These are phyloP conservation scores for Petrocephalus schoutedeni DNA, from an alignment of 2,797 vertebrate genomes.

Conservation along the genomic window DNA sequence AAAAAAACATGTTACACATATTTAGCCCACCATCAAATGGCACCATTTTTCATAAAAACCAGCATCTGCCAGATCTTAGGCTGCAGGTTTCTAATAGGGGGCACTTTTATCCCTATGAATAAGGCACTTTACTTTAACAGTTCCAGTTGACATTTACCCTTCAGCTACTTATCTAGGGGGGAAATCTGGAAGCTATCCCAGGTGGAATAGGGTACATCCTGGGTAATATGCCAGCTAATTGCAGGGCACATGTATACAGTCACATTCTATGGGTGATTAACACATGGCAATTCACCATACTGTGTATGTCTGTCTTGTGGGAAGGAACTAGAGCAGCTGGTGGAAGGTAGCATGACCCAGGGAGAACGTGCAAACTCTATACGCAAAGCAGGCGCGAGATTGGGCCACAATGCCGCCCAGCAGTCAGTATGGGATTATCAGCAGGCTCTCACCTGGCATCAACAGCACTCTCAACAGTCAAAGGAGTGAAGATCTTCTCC, in stretches of 20 bases:
- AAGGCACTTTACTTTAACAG: background rate
- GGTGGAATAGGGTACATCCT: background rate
- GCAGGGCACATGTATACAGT: background rate
- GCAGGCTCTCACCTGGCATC: slow-evolving; percentile 81
- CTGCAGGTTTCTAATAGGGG: background rate
- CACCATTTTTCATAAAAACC: background rate
- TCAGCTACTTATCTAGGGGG: background rate
- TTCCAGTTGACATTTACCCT: background rate
- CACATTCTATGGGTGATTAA: background rate
- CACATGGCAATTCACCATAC: background rate
- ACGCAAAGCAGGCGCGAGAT: background rate
- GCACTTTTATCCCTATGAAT: background rate
- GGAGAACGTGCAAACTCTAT: background rate
- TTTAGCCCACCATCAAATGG: background rate
- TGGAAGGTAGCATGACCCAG: background rate
- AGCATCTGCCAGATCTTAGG: background rate
- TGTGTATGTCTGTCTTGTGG: background rate
- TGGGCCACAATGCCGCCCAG: background rate
- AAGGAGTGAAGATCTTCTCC: slow-evolving; percentile 90
- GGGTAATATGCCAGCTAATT: background rate
- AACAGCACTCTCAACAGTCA: slow-evolving; percentile 89
- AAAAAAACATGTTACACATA: background rate
- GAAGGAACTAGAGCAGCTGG: background rate
- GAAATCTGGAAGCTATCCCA: background rate
- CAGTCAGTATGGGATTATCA: background rate